phyloP scores from a whole-genome alignment of 2,797 vertebrate species.

The Luscinia megarhynchos region DNA sequence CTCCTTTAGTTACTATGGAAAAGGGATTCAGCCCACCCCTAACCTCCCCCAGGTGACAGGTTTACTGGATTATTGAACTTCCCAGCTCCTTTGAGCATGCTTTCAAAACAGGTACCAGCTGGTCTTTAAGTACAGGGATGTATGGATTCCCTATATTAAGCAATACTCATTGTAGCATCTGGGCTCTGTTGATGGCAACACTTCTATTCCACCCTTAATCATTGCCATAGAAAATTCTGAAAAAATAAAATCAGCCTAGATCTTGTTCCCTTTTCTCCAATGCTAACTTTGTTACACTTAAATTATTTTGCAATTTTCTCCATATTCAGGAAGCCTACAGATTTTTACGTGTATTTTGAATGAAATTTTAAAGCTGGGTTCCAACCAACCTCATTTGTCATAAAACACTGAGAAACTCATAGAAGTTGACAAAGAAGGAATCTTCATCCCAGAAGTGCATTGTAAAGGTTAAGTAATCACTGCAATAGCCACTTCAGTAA shows the following conservation, averaged over 20 bases:
- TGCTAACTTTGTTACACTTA: neutral
- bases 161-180: neutral
- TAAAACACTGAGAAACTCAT: neutral
- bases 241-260: neutral
- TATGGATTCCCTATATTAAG: slow-evolving; percentile 14
- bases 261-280: neutral
- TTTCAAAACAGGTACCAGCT: slow-evolving; percentile 28
- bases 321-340: neutral
- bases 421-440: neutral
- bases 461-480: neutral
- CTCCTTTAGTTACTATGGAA: neutral
- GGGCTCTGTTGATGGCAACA: neutral
- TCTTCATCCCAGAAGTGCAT: neutral
- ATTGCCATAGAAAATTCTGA: neutral
- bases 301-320: neutral
- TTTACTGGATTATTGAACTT: slow-evolving; percentile 41
- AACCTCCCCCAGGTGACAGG: neutral
- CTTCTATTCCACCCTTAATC: neutral
- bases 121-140: neutral
- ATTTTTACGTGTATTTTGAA: neutral
- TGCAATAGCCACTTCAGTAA: neutral
- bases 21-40: neutral
- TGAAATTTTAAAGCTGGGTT: neutral
- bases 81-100: neutral
- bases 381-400: neutral